Conservation (phyloP, 2,888 invertebrate genomes). For the Mystacides longicornis region DNA sequence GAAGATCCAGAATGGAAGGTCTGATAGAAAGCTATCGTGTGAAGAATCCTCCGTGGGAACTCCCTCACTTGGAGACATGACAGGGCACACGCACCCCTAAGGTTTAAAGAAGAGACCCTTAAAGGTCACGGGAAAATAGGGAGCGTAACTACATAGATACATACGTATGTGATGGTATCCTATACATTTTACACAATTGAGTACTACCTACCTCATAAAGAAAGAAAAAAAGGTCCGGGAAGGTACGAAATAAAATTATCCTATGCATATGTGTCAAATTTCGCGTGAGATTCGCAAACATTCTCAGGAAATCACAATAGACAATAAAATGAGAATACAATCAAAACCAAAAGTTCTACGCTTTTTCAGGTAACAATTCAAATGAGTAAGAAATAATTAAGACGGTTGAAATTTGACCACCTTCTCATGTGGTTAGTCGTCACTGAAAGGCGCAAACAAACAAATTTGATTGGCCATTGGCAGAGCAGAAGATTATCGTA, state of each 20-base stretch:
- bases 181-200: not conserved
- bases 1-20: not conserved
- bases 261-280: not conserved
- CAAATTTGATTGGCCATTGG: no score
- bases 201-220: no score
- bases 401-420: no score
- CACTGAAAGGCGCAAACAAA: no score
- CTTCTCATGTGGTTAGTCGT: no score
- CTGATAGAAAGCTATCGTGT: constrained; percentile 9
- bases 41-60: constrained; percentile 9
- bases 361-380: no score
- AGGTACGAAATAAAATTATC: no score
- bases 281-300: not conserved
- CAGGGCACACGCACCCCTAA: constrained; percentile 1
- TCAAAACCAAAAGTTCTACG: no score
- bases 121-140: constrained; percentile 7
- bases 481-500: no score
- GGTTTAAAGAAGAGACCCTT: constrained; percentile 9
- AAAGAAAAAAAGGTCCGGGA: not conserved
- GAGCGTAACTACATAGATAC: not conserved
- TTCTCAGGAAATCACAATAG: no score
- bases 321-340: no score
- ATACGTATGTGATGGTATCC: not conserved
- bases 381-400: no score
- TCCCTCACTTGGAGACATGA: constrained; percentile 2